Conservation (phyloP, 2,113 vertebrate genomes). For the Clinocottus analis region DNA sequence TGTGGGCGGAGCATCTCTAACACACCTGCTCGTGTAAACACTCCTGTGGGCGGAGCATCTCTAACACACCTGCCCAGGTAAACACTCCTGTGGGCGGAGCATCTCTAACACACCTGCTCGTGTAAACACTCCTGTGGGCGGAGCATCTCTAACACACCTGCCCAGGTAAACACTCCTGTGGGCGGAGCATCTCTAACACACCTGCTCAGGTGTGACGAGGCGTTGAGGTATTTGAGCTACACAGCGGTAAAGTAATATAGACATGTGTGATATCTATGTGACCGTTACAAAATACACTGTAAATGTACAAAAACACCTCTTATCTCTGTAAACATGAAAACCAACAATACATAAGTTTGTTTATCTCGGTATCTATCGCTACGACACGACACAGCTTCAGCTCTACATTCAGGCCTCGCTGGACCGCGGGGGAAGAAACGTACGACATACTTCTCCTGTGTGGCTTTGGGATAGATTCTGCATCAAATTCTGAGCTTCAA, state of each 20-base stretch:
- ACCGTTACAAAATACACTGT: slow-evolving; percentile 88
- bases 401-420: slow-evolving; percentile 86
- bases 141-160: too few species aligned
- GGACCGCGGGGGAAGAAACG: not conserved
- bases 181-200: not conserved
- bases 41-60: too few species aligned
- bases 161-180: too few species aligned
- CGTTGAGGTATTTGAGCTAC: slow-evolving; percentile 46
- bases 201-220: slow-evolving; percentile 28
- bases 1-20: too few species aligned
- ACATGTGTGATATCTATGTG: slow-evolving; percentile 63
- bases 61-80: too few species aligned
- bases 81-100: too few species aligned
- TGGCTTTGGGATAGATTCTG: not conserved
- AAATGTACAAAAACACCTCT: slow-evolving; percentile 90
- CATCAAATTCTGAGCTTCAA: not conserved
- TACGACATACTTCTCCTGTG: not conserved
- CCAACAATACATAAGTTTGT: slow-evolving; percentile 69
- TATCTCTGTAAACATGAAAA: slow-evolving; percentile 94
- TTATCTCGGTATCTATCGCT: slow-evolving; percentile 56
- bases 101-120: too few species aligned
- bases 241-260: slow-evolving; percentile 34
- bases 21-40: too few species aligned
- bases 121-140: too few species aligned
- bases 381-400: slow-evolving; percentile 47